phyloP scores from a whole-genome alignment of 2,113 vertebrate genomes.

The human (Homo sapiens) region DNA sequence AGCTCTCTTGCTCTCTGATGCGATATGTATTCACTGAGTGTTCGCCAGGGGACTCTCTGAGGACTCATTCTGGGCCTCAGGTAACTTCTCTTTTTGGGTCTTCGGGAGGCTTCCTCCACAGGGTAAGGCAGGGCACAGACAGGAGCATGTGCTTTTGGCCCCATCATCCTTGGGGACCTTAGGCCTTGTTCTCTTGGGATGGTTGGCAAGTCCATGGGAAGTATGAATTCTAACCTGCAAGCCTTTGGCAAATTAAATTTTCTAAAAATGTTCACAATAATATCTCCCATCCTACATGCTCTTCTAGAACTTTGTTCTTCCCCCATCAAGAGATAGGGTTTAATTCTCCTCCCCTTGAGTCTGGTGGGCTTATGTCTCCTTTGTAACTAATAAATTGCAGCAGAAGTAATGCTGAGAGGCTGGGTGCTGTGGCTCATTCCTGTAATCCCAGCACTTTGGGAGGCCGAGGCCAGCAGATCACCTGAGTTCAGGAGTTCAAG shows the following conservation, averaged over 20 bases:
- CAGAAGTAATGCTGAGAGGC: background rate
- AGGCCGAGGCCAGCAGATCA: too few relatives aligned
- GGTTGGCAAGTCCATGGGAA: background rate
- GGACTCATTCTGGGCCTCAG: background rate
- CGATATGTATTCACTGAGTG: background rate
- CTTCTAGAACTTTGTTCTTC: conserved; percentile 30
- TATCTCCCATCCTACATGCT: background rate
- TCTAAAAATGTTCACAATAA: background rate
- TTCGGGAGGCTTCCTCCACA: background rate
- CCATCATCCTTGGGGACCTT: background rate
- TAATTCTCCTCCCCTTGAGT: background rate
- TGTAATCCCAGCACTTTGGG: too few relatives aligned
- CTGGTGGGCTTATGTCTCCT: background rate
- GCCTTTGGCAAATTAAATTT: background rate
- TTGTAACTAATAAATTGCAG: background rate
- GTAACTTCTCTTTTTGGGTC: background rate
- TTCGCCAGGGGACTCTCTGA: background rate
- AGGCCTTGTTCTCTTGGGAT: background rate
- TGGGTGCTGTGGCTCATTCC: too few relatives aligned
- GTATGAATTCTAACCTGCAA: background rate
- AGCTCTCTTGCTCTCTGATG: background rate
- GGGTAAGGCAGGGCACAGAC: background rate
- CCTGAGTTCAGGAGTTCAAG: too few relatives aligned
- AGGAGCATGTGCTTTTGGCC: background rate
- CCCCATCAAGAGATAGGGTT: background rate